Evolutionary conservation across 2,888 invertebrate species (phyloP), one percentile per base, ranked within the genome.

Genomic region (Athrips mouffetella): DNA sequence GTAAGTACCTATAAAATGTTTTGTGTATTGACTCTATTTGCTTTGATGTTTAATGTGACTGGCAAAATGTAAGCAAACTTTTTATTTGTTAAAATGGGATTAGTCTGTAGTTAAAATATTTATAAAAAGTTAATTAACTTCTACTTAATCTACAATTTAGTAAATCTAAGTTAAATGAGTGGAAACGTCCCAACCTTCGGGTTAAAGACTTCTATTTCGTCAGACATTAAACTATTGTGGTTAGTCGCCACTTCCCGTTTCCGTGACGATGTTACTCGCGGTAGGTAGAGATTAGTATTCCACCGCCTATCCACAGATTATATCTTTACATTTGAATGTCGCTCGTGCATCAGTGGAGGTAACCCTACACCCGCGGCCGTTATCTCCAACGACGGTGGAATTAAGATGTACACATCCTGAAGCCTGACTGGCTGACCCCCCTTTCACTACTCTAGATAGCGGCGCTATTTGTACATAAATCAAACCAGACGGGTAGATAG

Each of bases 401-500:
- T 80, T 76, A 75, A 80, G 78, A 77, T 66, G 69, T 70, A 69
- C 70, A 73, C 76, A 79, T 79, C 78, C 75, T 80, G 74, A 73
- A 67, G 58, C 62, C 65, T 75, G 76, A 76, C 78, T 73, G 58
- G 62, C 65, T 75, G 76, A 76, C 78, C 74, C 71, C 66, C 63
- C 66, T 65, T 63, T 67, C 60, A 59, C 61, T 62, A 60, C 62
- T 63, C 61, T 57, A 70, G 73, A 73, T 75, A 76, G 66, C 65
- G 62, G 51, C 57, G 58, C 57, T 63, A 58, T 62, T 60, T 60
- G 62, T 56, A 60, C 65, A 74, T 78, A 76, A 78, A 77, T 80
- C 70, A 76, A 59, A 65, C 55, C 65, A 21, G 68, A 62, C 67
- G 60, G 58, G 53, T 52, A 62, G 64, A 61, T 64, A 60, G 53